Percentiles rank a stretch among this genome's conserved stretches.
Evolutionary conservation across 2,113 vertebrate species (phyloP).

Genomic region (Myodes glareolus): DNA sequence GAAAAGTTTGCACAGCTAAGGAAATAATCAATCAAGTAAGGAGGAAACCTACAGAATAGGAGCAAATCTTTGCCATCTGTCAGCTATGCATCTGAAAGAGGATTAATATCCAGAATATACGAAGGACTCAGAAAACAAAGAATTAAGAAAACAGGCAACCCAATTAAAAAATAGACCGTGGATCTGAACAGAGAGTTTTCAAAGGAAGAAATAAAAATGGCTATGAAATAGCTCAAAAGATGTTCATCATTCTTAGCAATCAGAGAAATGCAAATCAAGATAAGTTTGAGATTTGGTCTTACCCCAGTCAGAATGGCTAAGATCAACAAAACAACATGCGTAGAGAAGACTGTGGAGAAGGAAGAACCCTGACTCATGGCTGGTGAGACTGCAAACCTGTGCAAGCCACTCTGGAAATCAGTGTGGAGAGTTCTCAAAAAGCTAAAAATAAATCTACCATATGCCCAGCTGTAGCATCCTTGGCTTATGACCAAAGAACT

Average conservation of each 20-base stretch:
- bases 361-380: background rate
- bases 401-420: background rate
- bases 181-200: background rate
- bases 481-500: background rate
- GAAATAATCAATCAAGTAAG: background rate
- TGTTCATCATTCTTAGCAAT: background rate
- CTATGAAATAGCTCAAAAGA: background rate
- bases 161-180: background rate
- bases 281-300: background rate
- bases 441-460: background rate
- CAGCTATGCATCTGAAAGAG: background rate
- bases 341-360: background rate
- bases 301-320: background rate
- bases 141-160: background rate
- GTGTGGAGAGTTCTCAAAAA: background rate
- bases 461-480: background rate
- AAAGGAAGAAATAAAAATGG: background rate
- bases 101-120: background rate
- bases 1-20: background rate
- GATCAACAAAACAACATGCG: background rate
- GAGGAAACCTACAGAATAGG: background rate
- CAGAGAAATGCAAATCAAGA: background rate
- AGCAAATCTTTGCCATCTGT: background rate
- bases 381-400: background rate
- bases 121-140: background rate